These are phyloP conservation scores for Cordylochernes scorpioides DNA, from an alignment of 2,888 invertebrate genomes.

Conservation along the genomic window DNA sequence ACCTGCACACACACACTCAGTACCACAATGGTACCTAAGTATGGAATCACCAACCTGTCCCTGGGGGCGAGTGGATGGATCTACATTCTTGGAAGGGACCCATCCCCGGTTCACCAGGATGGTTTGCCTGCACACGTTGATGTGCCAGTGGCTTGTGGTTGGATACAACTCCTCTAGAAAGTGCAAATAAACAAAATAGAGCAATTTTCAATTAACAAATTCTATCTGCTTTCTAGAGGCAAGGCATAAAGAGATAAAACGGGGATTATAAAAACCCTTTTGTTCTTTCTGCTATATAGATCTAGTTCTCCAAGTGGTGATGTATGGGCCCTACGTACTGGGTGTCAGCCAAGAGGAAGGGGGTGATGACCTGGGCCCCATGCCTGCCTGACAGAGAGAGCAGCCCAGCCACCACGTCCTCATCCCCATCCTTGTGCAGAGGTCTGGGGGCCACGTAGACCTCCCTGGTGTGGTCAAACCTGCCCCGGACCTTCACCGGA, in stretches of 20 bases:
- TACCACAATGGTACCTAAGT: too few relatives aligned
- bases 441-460: constrained; percentile 54
- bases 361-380: constrained; percentile 46
- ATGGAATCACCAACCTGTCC: constrained; percentile 21
- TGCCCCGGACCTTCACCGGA: constrained; percentile 45
- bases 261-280: too few relatives aligned
- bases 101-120: constrained; percentile 83
- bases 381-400: constrained; percentile 11
- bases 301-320: too few relatives aligned
- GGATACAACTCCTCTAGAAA: too few relatives aligned
- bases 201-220: too few relatives aligned
- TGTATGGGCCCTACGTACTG: constrained; percentile 31
- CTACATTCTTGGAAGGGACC: constrained; percentile 39
- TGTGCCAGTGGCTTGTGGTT: too few relatives aligned
- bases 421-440: constrained; percentile 25
- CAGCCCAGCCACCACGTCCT: constrained; percentile 3
- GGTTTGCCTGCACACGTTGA: constrained; percentile 6
- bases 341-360: constrained; percentile 48
- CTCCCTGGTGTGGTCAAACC: constrained; percentile 59
- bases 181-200: too few relatives aligned
- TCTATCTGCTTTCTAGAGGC: too few relatives aligned
- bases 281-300: too few relatives aligned
- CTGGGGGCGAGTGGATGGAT: constrained; percentile 32
- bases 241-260: too few relatives aligned
- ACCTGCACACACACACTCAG: too few relatives aligned